Percentiles rank a stretch among this genome's conserved stretches.
Evolutionary conservation across 2,888 invertebrate species (phyloP).

Genomic region (Harpagoxenus sublaevis): DNA sequence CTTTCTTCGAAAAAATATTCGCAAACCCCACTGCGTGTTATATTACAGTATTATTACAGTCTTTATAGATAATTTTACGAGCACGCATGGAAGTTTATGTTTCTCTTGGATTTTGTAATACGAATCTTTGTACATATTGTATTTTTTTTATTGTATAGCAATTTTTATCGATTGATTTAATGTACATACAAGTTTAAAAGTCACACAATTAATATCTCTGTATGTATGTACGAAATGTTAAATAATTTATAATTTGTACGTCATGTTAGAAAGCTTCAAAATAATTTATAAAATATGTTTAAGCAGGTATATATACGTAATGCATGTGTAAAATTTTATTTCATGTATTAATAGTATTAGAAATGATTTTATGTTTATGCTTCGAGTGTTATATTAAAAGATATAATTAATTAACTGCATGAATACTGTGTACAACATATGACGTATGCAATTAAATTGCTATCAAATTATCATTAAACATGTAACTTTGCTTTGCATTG

Average conservation of each 20-base stretch:
- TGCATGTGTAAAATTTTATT: neutral
- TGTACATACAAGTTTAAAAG: neutral
- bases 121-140: neutral
- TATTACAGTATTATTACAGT: neutral
- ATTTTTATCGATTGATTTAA: neutral
- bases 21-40: neutral
- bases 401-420: slow-evolving; percentile 26
- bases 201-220: neutral
- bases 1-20: slow-evolving; percentile 7
- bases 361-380: neutral
- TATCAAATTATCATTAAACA: slow-evolving; percentile 18
- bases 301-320: neutral
- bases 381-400: neutral
- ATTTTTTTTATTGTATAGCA: neutral
- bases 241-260: neutral
- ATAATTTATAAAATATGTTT: neutral
- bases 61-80: neutral
- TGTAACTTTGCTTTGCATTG: slow-evolving; percentile 5
- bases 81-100: neutral
- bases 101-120: neutral
- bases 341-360: neutral
- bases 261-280: neutral
- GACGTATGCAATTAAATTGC: neutral
- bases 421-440: neutral
- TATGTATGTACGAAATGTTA: neutral